Base-by-base conservation (phyloP, 1,140 invertebrate genomes). In the Oedothorax gibbosus region DNA sequence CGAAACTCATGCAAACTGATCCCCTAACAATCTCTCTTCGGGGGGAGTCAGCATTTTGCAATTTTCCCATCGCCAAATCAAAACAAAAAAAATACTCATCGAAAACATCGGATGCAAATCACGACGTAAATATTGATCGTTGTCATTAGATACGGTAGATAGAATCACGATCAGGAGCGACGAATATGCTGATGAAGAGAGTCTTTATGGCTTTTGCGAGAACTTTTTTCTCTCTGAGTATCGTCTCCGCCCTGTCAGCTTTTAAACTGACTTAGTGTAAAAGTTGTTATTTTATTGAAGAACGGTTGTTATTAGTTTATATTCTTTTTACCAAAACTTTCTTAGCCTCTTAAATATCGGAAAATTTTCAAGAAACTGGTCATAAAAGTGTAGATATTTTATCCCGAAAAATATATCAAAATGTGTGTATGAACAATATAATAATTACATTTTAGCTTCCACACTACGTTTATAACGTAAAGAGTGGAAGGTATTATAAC, bases 171-270 rank as follows among this genome's bases (percentile, higher is more conserved):
- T 57, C 60, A 18, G 66, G 71, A 60, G 50, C 21, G 11, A 53
- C 66, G 60, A 81, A 81, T 81, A 81, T 81, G 78, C 78, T 81
- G 78, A 81, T 81, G 78, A 71, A 65, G 57, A 68, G 15, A 11
- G 64, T 57, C 50, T 71, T 81, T 71, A 71, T 71, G 64, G 54
- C 54, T 35, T 71, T 35, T 56, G n/a, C n/a, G 18, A 49, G 71
- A 71, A 57, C 14, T 49, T 54, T 71, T 71, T 71, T 18, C 56
- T 10, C 11, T 68, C 56, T 54, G 11, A 21, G 11, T 20, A 21
- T 53, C 20, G 53, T 53, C 49, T 66, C 20, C 0, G 53, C 71
- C 2, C 51, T 53, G 10, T 18, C 53, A 20, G 20, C 60, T 75
- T 75, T 35, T 35, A 35, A 35, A 35, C 35, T 35, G 35, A 1